Percentiles rank a stretch among this genome's conserved stretches.
Evolutionary conservation across 2,797 vertebrate species (phyloP).

Genomic region (Chelmon rostratus): DNA sequence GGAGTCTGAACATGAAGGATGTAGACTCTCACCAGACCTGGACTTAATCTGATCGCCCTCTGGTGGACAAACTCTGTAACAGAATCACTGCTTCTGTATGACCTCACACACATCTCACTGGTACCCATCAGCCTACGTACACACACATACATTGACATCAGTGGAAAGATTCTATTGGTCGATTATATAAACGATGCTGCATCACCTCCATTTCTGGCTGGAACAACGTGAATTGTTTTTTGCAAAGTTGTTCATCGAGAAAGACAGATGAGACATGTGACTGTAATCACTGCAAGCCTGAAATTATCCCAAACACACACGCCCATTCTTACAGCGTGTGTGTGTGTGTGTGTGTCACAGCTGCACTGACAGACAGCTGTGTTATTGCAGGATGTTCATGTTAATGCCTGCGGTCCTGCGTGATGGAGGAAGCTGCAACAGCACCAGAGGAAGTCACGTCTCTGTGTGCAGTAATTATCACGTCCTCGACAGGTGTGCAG

Average conservation of each 20-base stretch:
- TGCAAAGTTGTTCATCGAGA: too few species aligned
- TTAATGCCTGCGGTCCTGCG: background rate
- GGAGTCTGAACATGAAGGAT: too few species aligned
- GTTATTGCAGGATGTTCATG: conserved; percentile 37
- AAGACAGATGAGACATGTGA: conserved; percentile 36
- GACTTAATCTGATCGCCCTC: too few species aligned
- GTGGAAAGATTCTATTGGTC: background rate
- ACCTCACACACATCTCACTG: background rate
- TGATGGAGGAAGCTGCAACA: conserved; percentile 37
- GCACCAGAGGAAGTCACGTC: background rate
- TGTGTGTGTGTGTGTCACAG: conserved; percentile 17
- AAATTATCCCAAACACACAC: conserved; percentile 49
- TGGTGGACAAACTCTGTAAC: too few species aligned
- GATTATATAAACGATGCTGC: too few species aligned
- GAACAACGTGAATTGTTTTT: conserved; percentile 10
- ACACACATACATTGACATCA: too few species aligned
- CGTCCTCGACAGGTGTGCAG: too few species aligned
- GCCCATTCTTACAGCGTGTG: background rate
- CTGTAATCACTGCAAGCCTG: conserved; percentile 49
- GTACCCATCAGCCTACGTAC: background rate
- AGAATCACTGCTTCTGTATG: too few species aligned
- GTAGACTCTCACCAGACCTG: too few species aligned
- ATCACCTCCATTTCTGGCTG: background rate
- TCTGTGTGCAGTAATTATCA: conserved; percentile 19
- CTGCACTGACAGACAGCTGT: conserved; percentile 52